Evolutionary conservation across 2,113 vertebrate species (phyloP).

Genomic region (Colaptes auratus): DNA sequence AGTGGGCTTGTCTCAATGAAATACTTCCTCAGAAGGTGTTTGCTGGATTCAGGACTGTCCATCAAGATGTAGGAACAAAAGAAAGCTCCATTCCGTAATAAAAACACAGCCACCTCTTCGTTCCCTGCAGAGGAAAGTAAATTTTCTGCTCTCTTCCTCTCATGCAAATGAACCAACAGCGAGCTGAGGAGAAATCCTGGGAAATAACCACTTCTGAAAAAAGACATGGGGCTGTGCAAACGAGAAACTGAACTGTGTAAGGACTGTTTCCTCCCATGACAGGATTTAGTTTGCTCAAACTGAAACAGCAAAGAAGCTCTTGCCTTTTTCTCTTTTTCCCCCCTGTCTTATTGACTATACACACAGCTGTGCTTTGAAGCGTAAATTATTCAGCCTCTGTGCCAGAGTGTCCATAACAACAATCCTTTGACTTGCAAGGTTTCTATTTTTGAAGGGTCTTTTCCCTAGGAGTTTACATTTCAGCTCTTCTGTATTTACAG

Average conservation of each 20-base stretch:
- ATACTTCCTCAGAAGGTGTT: constrained; percentile 83
- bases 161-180: background rate
- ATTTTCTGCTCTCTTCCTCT: background rate
- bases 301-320: background rate
- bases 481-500: background rate
- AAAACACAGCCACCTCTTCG: constrained; percentile 87
- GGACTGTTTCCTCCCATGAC: constrained; percentile 1
- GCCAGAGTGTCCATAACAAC: background rate
- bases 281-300: background rate
- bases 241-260: background rate
- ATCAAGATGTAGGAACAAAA: constrained; percentile 94
- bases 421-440: background rate
- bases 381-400: background rate
- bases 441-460: background rate
- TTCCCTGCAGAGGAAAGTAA: constrained; percentile 78
- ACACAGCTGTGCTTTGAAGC: constrained; percentile 46
- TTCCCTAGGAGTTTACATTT: background rate
- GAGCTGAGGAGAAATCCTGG: constrained; percentile 54
- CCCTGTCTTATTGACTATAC: background rate
- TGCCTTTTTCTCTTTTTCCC: background rate
- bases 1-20: constrained; percentile 71
- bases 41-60: constrained; percentile 88
- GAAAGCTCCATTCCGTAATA: constrained; percentile 89
- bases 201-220: constrained; percentile 56
- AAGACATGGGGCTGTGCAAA: background rate